phyloP scores from a whole-genome alignment of 2,888 invertebrate genomes.

The Lobophora halterata region DNA sequence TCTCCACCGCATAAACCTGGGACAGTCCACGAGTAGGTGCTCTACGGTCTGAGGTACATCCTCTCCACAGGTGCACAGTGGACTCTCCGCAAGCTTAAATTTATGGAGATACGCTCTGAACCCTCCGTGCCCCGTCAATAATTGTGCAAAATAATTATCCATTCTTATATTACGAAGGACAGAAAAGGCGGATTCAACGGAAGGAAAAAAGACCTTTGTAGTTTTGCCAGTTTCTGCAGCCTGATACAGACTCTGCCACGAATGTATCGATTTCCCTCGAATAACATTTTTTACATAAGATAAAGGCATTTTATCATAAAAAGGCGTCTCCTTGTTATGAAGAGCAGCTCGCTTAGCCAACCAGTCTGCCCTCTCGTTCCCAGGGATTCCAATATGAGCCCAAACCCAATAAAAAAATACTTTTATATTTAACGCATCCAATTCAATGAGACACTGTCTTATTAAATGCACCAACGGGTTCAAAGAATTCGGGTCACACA shows the following conservation, averaged over 20 bases:
- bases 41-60: background rate
- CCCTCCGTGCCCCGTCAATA: background rate
- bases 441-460: background rate
- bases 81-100: background rate
- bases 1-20: background rate
- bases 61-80: background rate
- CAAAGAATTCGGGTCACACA: background rate
- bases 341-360: background rate
- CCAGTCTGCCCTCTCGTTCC: constrained; percentile 1
- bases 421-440: background rate
- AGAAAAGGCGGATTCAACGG: background rate
- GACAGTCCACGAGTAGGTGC: background rate
- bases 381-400: background rate
- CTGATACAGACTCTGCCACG: background rate
- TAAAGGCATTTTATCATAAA: background rate
- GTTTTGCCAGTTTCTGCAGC: background rate
- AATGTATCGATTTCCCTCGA: background rate
- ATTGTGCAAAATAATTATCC: background rate
- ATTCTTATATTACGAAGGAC: background rate
- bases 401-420: background rate
- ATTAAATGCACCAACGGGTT: background rate
- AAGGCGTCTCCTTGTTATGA: background rate
- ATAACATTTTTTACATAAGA: background rate
- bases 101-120: background rate
- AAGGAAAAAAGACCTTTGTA: background rate